Evolutionary conservation across 2,888 invertebrate species (phyloP), one percentile per base, ranked within the genome.

Genomic region (Dione juno): DNA sequence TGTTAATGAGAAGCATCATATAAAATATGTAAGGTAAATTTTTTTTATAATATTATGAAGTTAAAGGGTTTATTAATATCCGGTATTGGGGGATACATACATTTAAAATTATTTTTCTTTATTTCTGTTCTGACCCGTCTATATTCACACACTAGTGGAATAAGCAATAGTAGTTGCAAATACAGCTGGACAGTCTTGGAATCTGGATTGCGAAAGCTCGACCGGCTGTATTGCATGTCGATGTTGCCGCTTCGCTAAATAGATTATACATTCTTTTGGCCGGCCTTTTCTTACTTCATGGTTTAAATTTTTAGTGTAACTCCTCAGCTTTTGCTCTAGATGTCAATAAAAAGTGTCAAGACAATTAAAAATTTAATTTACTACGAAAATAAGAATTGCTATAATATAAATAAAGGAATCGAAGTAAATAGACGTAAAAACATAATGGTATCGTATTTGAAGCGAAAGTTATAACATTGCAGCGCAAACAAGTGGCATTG

Each of bases 221-320:
- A 79, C 77, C 73, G 87, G 88, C 87, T 87, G 86, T 85, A 84
- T 82, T 88, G 87, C 84, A 82, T 86, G 86, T 86, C 82, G 80
- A 83, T 84, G 83, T 85, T 87, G 85, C 82, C 77, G 78, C 73
- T 71, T 77, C 72, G 71, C 67, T 66, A 77, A 75, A 70, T 69
- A 70, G 70, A 73, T 73, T 71, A 69, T 68, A 58, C 68, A 74
- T 72, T 70, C 67, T 70, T 72, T 74, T 72, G 59, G 67, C 41
- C 65, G 58, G 54, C 16, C 35, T 53, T 65, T 64, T 67, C 69
- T 50, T 28, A 54, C 19, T 65, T 37, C 21, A 69, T 57, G 63
- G 16, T 41, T 67, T 70, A 13, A 50, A 54, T 70, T 67, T 72
- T 35, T 45, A 16, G 59, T 65, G 6, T 2, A 19, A 52, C 10